phyloP scores from a whole-genome alignment of 2,797 vertebrate genomes.

The Labeo calbasu region DNA sequence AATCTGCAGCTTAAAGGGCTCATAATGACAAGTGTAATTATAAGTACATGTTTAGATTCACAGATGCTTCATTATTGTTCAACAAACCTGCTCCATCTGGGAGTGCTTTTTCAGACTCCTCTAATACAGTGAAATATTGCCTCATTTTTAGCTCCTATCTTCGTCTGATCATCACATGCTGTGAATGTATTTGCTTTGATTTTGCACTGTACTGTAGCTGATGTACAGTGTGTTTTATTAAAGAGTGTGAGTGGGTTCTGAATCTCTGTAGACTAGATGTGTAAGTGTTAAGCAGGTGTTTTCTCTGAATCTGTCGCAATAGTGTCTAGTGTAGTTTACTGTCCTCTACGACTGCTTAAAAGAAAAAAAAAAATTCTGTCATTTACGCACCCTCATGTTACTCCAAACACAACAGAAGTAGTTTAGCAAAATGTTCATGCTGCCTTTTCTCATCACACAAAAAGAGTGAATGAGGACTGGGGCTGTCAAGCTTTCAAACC shows the following conservation, averaged over 20 bases:
- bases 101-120: background rate
- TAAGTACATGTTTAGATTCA: constrained; percentile 9
- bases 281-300: background rate
- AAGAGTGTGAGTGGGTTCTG: background rate
- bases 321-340: background rate
- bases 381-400: background rate
- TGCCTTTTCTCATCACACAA: background rate
- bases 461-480: background rate
- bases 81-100: constrained; percentile 3
- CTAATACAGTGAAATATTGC: background rate
- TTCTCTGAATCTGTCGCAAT: background rate
- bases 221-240: background rate
- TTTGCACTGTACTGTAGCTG: background rate
- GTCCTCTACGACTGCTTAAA: background rate
- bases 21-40: constrained; percentile 27
- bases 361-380: background rate
- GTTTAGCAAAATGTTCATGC: background rate
- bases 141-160: background rate
- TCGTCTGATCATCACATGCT: background rate
- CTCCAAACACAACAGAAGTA: background rate
- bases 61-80: constrained; percentile 15
- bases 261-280: background rate
- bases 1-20: constrained; percentile 2
- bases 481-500: background rate
- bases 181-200: background rate